A percentile compares a stretch with the other conserved stretches of the same genome.
Conservation (phyloP, 2,113 vertebrate species). For the Pelecanoides urinatrix region DNA sequence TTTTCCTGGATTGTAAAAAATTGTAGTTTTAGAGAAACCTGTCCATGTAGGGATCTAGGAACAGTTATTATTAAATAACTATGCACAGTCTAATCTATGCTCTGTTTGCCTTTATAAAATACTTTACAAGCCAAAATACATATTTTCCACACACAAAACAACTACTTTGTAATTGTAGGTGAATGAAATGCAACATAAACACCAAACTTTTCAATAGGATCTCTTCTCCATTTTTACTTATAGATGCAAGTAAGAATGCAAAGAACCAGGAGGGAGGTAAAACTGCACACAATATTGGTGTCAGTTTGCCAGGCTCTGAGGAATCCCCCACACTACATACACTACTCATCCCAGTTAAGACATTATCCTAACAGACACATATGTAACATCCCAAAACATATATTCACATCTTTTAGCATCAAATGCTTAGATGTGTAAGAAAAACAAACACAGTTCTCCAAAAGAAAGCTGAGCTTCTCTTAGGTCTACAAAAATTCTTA, state of each 20-base stretch:
- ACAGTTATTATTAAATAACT: not conserved
- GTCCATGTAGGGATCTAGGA: not conserved
- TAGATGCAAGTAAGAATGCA: fast-evolving
- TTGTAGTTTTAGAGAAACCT: not conserved
- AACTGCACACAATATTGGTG: not conserved
- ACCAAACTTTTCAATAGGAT: not conserved
- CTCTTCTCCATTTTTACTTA: not conserved
- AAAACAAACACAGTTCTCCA: not conserved
- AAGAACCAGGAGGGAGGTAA: not conserved
- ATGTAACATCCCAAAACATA: not conserved
- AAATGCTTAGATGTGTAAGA: fast-evolving
- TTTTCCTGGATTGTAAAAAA: not conserved
- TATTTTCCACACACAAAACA: not conserved
- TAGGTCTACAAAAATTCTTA: not conserved
- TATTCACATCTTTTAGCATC: no score
- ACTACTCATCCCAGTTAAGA: not conserved
- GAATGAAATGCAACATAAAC: not conserved
- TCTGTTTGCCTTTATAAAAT: not conserved
- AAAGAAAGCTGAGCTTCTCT: not conserved
- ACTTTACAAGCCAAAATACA: not conserved
- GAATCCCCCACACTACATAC: not conserved
- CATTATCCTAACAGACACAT: not conserved
- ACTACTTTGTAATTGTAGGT: not conserved
- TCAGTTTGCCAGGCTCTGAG: not conserved
- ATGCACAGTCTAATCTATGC: not conserved